Base-by-base conservation (phyloP, 1,140 invertebrate genomes). In the Spodoptera litura region DNA sequence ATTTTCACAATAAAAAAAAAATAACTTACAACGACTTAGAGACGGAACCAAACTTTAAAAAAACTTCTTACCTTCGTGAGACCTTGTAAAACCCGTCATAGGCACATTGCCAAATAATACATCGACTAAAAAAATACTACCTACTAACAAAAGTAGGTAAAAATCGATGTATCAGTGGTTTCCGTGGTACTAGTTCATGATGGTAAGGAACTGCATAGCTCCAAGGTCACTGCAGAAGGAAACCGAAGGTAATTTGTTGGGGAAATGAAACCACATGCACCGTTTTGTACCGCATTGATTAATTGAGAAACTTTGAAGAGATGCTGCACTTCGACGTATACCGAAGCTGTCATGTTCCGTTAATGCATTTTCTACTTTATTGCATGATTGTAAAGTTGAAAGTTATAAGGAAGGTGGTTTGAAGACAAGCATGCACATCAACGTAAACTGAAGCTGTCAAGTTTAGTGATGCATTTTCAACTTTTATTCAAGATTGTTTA, bases 201-300 rank as follows among this genome's bases (percentile, higher is more conserved):
- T 15, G 20, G 20, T 11, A 12, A 12, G 27, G 15, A 27, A 27
- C 58, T 59, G 58, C 58, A 59, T 31, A 25, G 25, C 10, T 9
- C 15, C 58, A 59, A 59, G 58, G 58, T 27, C 58, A 31, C 27
- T 31, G 20, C 58, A 59, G 58, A 59, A 59, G 58, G 9, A 59
- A 59, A 31, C 58, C 11, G 15, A 59, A n/a, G 12, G 4, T 10
- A 55, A 15, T 55, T 15, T 4, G 38, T 10, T 55, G 15, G 52
- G 2, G 20, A 31, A 59, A 27, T 31, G 11, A 31, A 59, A 59
- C 25, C 20, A 31, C 10, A 31, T 20, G 58, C 20, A 31, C 58
- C 11, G 8, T 27, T 25, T 13, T 4, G 27, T 10, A 11, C 58
- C 0, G 4, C 11, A 12, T 59, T 11, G 58, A 59, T 27, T 56